Evolutionary conservation across 2,888 invertebrate genomes (phyloP), one percentile per base, ranked within the genome.

Genomic region (Idaea dimidiata): DNA sequence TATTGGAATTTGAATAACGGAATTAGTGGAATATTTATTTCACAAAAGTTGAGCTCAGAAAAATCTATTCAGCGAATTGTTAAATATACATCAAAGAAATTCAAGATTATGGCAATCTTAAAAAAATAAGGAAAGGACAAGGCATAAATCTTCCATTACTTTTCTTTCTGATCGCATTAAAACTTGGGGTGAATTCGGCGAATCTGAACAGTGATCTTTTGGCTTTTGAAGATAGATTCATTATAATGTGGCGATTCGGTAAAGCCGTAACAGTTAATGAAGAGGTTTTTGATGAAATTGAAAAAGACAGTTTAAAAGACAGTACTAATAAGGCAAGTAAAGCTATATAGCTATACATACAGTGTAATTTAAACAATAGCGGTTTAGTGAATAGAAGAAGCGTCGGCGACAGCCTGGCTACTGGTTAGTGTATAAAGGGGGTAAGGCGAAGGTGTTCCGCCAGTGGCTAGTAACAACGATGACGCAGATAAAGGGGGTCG

Each of bases 381-480:
- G 43, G 43, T 43, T 43, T 43, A 43, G 43, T 43, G 43, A 43
- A 43, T 43, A 43, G 10, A 43, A 43, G 43, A 43, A 43, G 43
- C 43, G 43, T 8, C 43, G 10, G 17, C 56, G 18, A 17, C 18
- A 18, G 17, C 18, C 14, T 18, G 56, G 56, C 56, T 14, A 17
- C 18, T 17, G 17, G 3, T 17, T 17, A 18, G 56, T 56, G 56
- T 56, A 56, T 80, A 73, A 75, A 81, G 78, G 81, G 80, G 82
- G 79, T 64, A 82, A 83, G 83, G 80, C 79, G 79, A 82, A 83
- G 78, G 76, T 81, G 80, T 81, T 86, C 79, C 81, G 80, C 81
- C 84, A 88, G 85, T 88, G 90, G 88, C 88, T 86, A 91, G 84
- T 88, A 88, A 89, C 88, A 90, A 88, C 89, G 91, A 90, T 88